Conservation (phyloP, 1,140 invertebrate species). For the Ylistrum balloti region DNA sequence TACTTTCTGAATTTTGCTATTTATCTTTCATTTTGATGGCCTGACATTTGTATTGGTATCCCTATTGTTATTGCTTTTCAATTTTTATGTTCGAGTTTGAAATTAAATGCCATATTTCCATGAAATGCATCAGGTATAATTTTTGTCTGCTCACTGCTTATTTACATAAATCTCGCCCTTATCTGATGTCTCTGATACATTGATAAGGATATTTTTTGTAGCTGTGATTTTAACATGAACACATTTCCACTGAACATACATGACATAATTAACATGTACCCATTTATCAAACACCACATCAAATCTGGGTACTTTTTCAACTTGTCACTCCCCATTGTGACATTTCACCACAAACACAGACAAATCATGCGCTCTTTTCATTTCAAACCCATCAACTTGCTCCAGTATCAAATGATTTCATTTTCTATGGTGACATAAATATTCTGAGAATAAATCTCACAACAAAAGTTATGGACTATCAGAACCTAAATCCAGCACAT, state of each 20-base stretch:
- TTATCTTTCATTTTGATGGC: too few species aligned
- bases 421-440: constrained; percentile 1
- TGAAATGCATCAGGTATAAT: too few species aligned
- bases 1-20: too few species aligned
- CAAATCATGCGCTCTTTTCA: background rate
- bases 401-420: background rate
- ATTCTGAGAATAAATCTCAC: constrained; percentile 6
- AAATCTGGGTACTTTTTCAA: background rate
- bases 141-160: too few species aligned
- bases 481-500: background rate
- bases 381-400: background rate
- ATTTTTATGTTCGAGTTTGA: too few species aligned
- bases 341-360: background rate
- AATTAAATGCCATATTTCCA: too few species aligned
- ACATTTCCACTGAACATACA: background rate
- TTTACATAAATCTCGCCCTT: too few species aligned
- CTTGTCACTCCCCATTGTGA: background rate
- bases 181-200: too few species aligned
- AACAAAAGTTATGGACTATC: constrained; percentile 19
- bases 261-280: constrained; percentile 13
- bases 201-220: background rate
- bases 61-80: too few species aligned
- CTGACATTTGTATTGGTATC: too few species aligned
- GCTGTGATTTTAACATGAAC: background rate
- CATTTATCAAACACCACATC: background rate